Evolutionary conservation across 2,888 invertebrate species (phyloP), one percentile per base, ranked within the genome.

Genomic region (Melinopterus prodromus): DNA sequence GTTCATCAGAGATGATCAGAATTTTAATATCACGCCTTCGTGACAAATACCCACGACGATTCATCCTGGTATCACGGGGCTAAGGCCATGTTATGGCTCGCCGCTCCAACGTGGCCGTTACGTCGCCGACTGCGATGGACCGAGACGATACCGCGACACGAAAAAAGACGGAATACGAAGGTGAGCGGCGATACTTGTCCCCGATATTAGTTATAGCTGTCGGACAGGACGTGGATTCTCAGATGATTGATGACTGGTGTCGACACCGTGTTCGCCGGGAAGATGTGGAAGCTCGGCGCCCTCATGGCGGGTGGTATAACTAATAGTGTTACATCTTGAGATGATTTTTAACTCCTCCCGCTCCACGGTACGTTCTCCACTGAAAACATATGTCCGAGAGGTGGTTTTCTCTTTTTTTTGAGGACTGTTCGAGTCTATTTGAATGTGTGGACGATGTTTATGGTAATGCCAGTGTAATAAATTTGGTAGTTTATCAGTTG

Each of bases 181-280:
- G 16, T 6, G 12, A 15, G 12, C 53, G 79, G 75, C 76, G 74
- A 78, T 82, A 82, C 80, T 70, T 76, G 75, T 79, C 74, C n/a
- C 74, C 35, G 80, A 80, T 80, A 80, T 81, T 80, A 80, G 80
- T 80, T 82, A 85, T 86, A 86, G 86, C 86, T 86, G 86, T 86
- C 85, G 85, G 86, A 86, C 85, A 84, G 86, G 84, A 84, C 84
- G 84, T 87, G 86, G 87, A 85, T 87, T 85, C 86, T 82, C 80
- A 81, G 84, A 89, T 89, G 89, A 89, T 89, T 88, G 89, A 89
- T 89, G 89, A 87, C 84, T 83, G 85, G 86, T 88, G 89, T 89
- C 88, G 87, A 88, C 89, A 88, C 87, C 86, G 87, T 88, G 88
- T 88, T 88, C 85, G 53, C 53, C 53, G 86, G 86, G 86, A 88